Base-by-base conservation (phyloP, 1,140 invertebrate genomes). In the Asbolus verrucosus region DNA sequence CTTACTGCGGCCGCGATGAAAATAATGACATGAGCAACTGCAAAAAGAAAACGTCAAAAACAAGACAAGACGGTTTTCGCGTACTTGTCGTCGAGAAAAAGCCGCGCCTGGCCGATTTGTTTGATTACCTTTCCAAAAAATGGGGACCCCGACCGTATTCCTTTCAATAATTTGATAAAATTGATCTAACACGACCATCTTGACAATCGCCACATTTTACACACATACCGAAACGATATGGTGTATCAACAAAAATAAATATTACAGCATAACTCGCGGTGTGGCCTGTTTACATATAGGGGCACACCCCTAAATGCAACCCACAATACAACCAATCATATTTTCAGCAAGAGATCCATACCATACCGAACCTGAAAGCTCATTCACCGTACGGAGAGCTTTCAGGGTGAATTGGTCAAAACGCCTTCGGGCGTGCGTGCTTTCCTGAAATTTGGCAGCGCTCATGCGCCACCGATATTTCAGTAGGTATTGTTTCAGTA, bases 221-320 rank as follows among this genome's bases (percentile, higher is more conserved):
- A 43, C 11, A 11, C 39, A 43, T 43, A 54, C 24, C 46, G 14
- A 62, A 13, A 1, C n/a, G 13, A 6, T 11, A 36, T 38, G 41
- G 16, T 13, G 31, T 63, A 69, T 43, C 67, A 43, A 24, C 59
- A 30, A 69, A 69, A 69, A 69, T 69, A 69, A 69, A 69, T 16
- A 69, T 68, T 68, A 60, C 66, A 18, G 60, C 46, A 68, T 67
- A 16, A 8, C n/a, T n/a, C 8, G 13, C 13, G n/a, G n/a, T n/a
- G n/a, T 8, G 14, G 19, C 46, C 63, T 69, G 54, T 69, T 54
- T 69, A 46, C 36, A 30, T 63, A 24, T 11, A n/a, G 30, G 36
- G 59, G 43, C 43, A 46, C 19, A 54, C 46, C 19, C 27, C 2
- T 15, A 24, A 9, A 54, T 5, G 46, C 46, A 54, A 54, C 46